Base-by-base conservation (phyloP, 2,888 invertebrate species). In the Heliconius charithonia region DNA sequence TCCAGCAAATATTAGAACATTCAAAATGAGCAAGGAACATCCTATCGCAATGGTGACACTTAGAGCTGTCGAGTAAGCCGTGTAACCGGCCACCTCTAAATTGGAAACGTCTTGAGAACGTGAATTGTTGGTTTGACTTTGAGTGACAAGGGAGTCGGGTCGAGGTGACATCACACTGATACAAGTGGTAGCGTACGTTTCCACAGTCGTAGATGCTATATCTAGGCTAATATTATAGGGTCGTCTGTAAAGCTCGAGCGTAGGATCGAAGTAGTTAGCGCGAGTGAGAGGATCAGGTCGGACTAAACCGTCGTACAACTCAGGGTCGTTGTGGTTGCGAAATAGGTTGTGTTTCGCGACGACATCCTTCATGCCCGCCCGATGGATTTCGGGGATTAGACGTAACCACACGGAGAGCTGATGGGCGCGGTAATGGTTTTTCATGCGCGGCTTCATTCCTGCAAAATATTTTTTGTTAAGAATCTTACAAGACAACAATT, bases 351-450 rank as follows among this genome's bases (percentile, higher is more conserved):
- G 98, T 85, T 97, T 96, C 56, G 97, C 97, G 83, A 97, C 97
- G 79, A 97, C 98, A 93, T 98, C 98, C 89, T 98, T 98, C 97
- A 98, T 98, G 75, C 98, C 98, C 0, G 97, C 97, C 71, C 98
- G 95, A 91, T 98, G 98, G 62, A 98, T 96, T 92, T 99, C 98
- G 12, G 99, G 99, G 85, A 99, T 98, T 77, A 99, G 96, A 79
- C 99, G 97, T 77, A 99, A 93, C 99, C 99, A 99, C 83, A 99
- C 98, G 80, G 99, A 98, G 83, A 99, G 96, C 91, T 99, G 98
- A 95, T 98, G 98, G n/a, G 99, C 98, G 69, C 99, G 96, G 95
- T 98, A 99, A 95, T 99, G 99, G 93, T 98, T 98, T 92, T 98
- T 98, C 96, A 98, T 97, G 86, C 97, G 97, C 22, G 98, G 98